A percentile compares a stretch with the other conserved stretches of the same genome.
These are phyloP conservation scores for Enteromius treurensis DNA, from an alignment of 2,797 vertebrate genomes.

Conservation along the genomic window DNA sequence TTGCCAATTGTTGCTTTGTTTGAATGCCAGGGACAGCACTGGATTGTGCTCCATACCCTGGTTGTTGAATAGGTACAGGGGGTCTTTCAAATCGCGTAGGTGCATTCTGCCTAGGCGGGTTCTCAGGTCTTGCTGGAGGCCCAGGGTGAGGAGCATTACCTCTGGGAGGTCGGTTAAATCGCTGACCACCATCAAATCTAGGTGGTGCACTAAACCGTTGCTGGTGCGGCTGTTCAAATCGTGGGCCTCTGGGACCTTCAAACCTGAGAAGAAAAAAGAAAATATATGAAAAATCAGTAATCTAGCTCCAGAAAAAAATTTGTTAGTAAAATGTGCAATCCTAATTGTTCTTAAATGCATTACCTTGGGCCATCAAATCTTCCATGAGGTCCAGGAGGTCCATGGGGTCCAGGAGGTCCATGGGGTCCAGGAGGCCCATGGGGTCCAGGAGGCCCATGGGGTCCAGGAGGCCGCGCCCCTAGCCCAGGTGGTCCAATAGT, in stretches of 20 bases:
- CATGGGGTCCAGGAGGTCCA: conserved; percentile 65
- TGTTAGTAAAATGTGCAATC: background rate
- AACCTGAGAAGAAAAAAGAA: conserved; percentile 76
- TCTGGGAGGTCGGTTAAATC: conserved; percentile 66
- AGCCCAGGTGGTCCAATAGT: conserved; percentile 59
- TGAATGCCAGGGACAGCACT: conserved; percentile 56
- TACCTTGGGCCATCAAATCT: conserved; percentile 78
- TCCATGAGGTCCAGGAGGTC: conserved; percentile 75
- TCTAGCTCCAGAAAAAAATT: background rate
- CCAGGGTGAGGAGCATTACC: conserved; percentile 47
- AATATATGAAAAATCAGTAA: conserved; percentile 34
- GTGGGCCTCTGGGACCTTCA: conserved; percentile 81
- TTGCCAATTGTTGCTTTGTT: conserved; percentile 44
- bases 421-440: conserved; percentile 77
- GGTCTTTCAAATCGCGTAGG: conserved; percentile 67
- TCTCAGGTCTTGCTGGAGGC: conserved; percentile 67
- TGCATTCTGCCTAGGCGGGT: conserved; percentile 58
- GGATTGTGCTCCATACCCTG: conserved; percentile 11
- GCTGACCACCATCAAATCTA: conserved; percentile 75
- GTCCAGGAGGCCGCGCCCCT: conserved; percentile 70
- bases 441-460: conserved; percentile 74
- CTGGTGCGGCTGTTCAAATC: conserved; percentile 78
- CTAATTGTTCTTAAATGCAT: background rate
- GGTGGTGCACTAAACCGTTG: conserved; percentile 75
- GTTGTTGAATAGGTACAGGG: conserved; percentile 44